phyloP scores from a whole-genome alignment of 2,888 invertebrate species.

The Hirtodrosophila confusa region DNA sequence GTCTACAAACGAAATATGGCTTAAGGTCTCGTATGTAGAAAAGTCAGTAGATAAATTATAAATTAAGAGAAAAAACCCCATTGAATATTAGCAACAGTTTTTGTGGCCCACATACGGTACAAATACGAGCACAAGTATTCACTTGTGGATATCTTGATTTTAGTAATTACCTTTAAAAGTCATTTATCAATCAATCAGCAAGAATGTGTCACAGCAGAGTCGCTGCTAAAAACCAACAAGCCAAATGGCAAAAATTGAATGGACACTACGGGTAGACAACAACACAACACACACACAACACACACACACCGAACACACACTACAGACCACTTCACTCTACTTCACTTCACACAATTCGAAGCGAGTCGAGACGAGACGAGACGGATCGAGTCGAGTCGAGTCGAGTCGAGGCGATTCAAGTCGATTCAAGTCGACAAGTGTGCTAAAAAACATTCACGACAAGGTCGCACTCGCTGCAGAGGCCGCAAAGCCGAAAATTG shows the following conservation, averaged over 20 bases:
- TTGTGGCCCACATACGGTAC: constrained; percentile 4
- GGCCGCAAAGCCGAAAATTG: constrained; percentile 67
- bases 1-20: no score
- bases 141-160: constrained; percentile 45
- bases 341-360: constrained; percentile 25
- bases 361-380: constrained; percentile 6
- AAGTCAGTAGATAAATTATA: no score
- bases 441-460: constrained; percentile 63
- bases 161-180: constrained; percentile 69
- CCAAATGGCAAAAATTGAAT: constrained; percentile 32
- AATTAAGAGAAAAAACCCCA: no score
- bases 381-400: constrained; percentile 1
- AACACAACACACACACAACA: constrained; percentile 15
- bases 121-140: not conserved
- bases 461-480: constrained; percentile 57
- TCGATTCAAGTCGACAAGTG: constrained; percentile 61
- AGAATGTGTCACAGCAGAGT: constrained; percentile 61
- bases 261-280: constrained; percentile 23
- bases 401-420: constrained; percentile 22
- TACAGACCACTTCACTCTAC: constrained; percentile 18
- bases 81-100: no score
- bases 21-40: no score
- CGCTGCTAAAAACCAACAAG: constrained; percentile 32
- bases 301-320: constrained; percentile 2
- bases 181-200: constrained; percentile 75